Evolutionary conservation across 1,140 invertebrate genomes (phyloP).

Genomic region (Cyrtorhinus lividipennis): DNA sequence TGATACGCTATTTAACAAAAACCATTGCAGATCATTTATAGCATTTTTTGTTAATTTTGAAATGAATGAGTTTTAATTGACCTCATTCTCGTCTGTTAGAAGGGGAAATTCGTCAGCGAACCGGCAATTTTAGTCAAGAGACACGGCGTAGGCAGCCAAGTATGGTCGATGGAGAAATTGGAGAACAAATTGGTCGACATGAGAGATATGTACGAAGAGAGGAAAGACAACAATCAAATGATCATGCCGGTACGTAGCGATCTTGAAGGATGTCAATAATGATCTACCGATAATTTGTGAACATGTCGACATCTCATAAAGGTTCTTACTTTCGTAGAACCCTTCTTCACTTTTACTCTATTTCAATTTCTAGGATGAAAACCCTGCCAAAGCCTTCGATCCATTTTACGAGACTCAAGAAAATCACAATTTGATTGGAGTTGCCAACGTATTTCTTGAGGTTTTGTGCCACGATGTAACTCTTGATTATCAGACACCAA

Average conservation of each 20-base stretch:
- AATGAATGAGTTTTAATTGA: no score
- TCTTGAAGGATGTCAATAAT: no score
- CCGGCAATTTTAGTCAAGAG: conserved; percentile 94
- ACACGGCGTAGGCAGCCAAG: conserved; percentile 63
- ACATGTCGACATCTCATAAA: no score
- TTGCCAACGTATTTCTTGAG: conserved; percentile 95
- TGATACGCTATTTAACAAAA: no score
- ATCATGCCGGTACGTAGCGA: conserved; percentile 10
- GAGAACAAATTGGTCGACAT: conserved; percentile 97
- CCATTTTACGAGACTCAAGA: conserved; percentile 94
- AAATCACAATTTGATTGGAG: conserved; percentile 94
- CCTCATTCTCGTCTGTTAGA: conserved; percentile 39
- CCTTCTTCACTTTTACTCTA: neutral
- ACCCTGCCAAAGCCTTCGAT: conserved; percentile 48
- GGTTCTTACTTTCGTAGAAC: no score
- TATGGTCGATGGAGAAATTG: conserved; percentile 97
- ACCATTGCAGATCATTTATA: no score
- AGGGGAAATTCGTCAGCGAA: conserved; percentile 89
- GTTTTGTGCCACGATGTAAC: conserved; percentile 89
- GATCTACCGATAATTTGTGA: no score
- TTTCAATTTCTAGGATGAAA: conserved; percentile 32
- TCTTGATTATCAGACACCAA: conserved; percentile 93
- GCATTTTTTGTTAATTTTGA: no score
- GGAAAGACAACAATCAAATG: conserved; percentile 36
- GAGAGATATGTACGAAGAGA: conserved; percentile 92